Percentiles rank a stretch among this genome's conserved stretches.
Evolutionary conservation across 2,888 invertebrate species (phyloP).

Genomic region (Nymphalis urticae): DNA sequence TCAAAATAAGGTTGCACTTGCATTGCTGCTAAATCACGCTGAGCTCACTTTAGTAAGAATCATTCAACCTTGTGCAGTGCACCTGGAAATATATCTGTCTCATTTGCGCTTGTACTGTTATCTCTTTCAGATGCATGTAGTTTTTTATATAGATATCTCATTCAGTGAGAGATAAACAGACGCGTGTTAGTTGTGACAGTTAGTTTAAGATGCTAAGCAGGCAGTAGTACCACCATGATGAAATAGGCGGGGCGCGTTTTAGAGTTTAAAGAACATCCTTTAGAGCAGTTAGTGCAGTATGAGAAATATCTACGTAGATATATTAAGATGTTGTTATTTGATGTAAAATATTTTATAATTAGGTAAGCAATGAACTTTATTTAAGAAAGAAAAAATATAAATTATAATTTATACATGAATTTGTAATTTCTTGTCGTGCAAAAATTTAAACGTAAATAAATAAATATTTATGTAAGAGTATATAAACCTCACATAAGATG

Average conservation of each 20-base stretch:
- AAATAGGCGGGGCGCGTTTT: constrained; percentile 71
- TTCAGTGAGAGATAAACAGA: constrained; percentile 74
- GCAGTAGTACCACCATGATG: constrained; percentile 74
- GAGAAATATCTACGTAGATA: background rate
- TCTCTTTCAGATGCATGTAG: constrained; percentile 72
- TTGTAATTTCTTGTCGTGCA: too few species aligned
- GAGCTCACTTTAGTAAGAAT: constrained; percentile 52
- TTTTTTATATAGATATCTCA: constrained; percentile 78
- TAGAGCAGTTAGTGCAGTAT: constrained; percentile 33
- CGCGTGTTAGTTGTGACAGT: constrained; percentile 68
- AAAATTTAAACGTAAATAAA: too few species aligned
- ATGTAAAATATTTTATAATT: too few species aligned
- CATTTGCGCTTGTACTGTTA: constrained; percentile 61
- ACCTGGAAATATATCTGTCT: constrained; percentile 71
- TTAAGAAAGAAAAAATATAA: too few species aligned
- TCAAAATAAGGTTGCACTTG: constrained; percentile 73
- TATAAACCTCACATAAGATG: too few species aligned
- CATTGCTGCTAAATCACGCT: constrained; percentile 59
- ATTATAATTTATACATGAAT: too few species aligned
- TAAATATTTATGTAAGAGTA: too few species aligned
- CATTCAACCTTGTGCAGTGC: constrained; percentile 61
- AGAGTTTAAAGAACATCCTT: constrained; percentile 4
- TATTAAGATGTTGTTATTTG: too few species aligned
- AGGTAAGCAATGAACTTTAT: too few species aligned
- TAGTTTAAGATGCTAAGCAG: constrained; percentile 57